Percentiles rank a stretch among this genome's conserved stretches.
phyloP scores from a whole-genome alignment of 2,113 vertebrate genomes.

The Casuarius casuarius region DNA sequence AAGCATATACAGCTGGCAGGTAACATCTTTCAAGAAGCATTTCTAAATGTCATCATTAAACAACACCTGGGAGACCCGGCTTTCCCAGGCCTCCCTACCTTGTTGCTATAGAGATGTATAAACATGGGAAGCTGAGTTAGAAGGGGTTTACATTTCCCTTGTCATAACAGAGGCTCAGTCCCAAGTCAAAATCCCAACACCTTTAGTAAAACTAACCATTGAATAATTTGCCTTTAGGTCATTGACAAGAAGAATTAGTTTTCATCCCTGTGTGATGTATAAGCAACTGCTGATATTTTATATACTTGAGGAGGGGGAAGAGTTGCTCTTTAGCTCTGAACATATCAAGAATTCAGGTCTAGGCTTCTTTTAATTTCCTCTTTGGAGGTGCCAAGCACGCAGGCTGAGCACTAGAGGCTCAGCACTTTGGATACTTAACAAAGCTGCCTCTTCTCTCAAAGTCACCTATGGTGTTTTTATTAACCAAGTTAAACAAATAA shows the following conservation, averaged over 20 bases:
- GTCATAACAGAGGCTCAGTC: background rate
- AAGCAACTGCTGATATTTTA: background rate
- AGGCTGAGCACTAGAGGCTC: background rate
- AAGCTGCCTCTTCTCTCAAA: background rate
- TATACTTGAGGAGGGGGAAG: background rate
- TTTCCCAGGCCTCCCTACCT: background rate
- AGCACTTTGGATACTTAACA: background rate
- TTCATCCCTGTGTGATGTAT: rapidly evolving
- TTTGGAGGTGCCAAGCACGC: background rate
- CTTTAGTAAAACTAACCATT: background rate
- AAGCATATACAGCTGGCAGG: background rate
- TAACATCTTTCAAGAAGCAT: background rate
- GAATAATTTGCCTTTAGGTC: background rate
- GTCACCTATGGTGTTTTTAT: background rate
- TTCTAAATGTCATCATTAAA: background rate
- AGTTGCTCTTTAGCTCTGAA: background rate
- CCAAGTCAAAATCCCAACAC: background rate
- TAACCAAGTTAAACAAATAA: background rate
- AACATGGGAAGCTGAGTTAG: background rate
- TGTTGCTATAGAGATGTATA: background rate
- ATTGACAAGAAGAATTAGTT: background rate
- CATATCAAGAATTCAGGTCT: background rate
- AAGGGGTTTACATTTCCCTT: background rate
- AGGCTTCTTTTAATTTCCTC: background rate
- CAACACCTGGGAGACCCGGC: background rate